Evolutionary conservation across 2,888 invertebrate genomes (phyloP).

Genomic region (Latheticus oryzae): DNA sequence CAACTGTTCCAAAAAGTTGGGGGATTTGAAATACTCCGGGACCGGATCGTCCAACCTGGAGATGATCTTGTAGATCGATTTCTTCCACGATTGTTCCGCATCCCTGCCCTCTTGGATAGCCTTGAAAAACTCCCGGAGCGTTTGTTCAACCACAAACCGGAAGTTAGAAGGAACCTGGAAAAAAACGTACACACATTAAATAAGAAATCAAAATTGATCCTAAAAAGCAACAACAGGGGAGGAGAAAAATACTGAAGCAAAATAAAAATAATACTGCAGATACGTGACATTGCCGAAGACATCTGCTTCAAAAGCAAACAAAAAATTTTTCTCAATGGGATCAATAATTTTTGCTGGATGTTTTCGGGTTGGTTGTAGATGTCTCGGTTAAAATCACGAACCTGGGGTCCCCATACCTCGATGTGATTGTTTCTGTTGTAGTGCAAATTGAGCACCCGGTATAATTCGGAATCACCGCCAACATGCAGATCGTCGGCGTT

Average conservation of each 20-base stretch:
- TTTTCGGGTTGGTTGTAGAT: slow-evolving; percentile 44
- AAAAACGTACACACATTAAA: slow-evolving; percentile 15
- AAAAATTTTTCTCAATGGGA: slow-evolving; percentile 32
- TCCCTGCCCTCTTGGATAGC: slow-evolving; percentile 97
- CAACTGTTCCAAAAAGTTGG: slow-evolving; percentile 98
- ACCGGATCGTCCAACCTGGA: slow-evolving; percentile 98
- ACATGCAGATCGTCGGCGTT: slow-evolving; percentile 93
- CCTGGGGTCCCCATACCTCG: slow-evolving; percentile 84
- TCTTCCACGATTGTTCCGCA: slow-evolving; percentile 99
- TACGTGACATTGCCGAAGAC: slow-evolving; percentile 51
- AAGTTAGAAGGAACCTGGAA: slow-evolving; percentile 96
- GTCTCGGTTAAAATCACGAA: slow-evolving; percentile 67
- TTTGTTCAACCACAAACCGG: slow-evolving; percentile 97
- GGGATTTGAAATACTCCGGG: slow-evolving; percentile 99
- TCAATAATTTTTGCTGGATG: slow-evolving; percentile 13
- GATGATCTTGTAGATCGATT: slow-evolving; percentile 99
- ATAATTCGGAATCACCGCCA: slow-evolving; percentile 95
- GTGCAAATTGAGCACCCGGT: slow-evolving; percentile 97
- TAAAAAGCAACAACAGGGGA: background rate
- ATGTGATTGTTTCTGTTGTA: slow-evolving; percentile 98
- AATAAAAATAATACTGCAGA: slow-evolving; percentile 31
- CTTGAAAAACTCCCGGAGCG: slow-evolving; percentile 98
- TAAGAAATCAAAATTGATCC: too few species aligned
- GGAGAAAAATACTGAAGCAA: slow-evolving; percentile 15
- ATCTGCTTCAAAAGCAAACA: slow-evolving; percentile 41